Conservation (phyloP, 2,113 vertebrate species). For the Pseudolaguvia tuberculata region DNA sequence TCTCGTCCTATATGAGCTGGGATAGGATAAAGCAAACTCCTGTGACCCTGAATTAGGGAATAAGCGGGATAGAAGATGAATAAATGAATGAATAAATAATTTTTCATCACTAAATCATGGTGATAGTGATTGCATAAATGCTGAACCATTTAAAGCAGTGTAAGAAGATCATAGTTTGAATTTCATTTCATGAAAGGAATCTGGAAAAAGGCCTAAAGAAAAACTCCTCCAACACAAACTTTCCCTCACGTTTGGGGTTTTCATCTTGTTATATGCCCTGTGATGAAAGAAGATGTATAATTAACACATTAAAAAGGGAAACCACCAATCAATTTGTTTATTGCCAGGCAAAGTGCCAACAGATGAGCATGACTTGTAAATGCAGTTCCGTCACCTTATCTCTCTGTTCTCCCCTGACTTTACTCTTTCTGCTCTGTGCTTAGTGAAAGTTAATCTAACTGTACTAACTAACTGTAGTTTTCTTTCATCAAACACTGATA, state of each 20-base stretch:
- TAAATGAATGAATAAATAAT: too few species aligned
- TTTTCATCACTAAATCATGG: conserved; percentile 1
- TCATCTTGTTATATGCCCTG: conserved; percentile 51
- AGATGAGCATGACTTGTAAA: conserved; percentile 24
- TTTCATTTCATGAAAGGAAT: background rate
- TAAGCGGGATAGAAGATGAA: too few species aligned
- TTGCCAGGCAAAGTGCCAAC: conserved; percentile 26
- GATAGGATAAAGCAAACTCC: too few species aligned
- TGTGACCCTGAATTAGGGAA: too few species aligned
- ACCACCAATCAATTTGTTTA: conserved; percentile 20
- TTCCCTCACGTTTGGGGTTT: too few species aligned
- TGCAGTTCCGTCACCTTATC: conserved; percentile 11
- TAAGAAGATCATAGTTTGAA: background rate
- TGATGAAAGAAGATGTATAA: conserved; percentile 59
- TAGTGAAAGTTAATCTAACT: conserved; percentile 26
- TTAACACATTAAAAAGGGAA: conserved; percentile 39
- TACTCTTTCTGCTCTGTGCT: background rate
- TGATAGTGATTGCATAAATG: conserved; percentile 1
- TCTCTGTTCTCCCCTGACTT: conserved; percentile 5
- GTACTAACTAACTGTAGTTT: conserved; percentile 43
- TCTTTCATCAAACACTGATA: conserved; percentile 58
- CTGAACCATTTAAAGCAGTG: conserved; percentile 56
- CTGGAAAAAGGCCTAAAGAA: background rate
- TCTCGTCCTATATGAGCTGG: too few species aligned
- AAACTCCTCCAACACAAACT: background rate